Evolutionary conservation across 2,888 invertebrate genomes (phyloP).

Genomic region (Tinea pellionella): DNA sequence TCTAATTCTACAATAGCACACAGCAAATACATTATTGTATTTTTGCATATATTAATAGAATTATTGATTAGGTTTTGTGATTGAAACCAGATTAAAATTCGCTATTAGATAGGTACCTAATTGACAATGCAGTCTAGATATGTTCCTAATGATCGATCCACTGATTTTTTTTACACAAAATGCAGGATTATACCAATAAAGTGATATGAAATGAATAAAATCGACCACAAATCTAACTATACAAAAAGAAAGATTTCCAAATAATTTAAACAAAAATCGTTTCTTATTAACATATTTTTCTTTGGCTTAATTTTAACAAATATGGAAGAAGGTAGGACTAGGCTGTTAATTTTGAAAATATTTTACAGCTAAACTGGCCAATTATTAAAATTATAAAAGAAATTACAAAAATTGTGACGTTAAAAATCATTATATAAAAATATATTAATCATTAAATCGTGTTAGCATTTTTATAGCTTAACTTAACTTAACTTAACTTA

Average conservation of each 20-base stretch:
- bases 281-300: no score
- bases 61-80: no score
- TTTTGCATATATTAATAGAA: no score
- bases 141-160: background rate
- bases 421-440: no score
- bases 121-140: conserved; percentile 1
- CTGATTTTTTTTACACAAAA: background rate
- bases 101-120: background rate
- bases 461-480: background rate
- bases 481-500: background rate
- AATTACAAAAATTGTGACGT: no score
- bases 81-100: no score
- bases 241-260: background rate
- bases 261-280: background rate
- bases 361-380: no score
- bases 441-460: no score
- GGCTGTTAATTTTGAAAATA: no score
- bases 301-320: no score
- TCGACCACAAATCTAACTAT: background rate
- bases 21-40: background rate
- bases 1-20: background rate
- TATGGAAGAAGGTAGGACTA: no score
- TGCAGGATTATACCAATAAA: background rate
- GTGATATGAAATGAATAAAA: background rate
- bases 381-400: no score